A percentile compares a stretch with the other conserved stretches of the same genome.
Conservation (phyloP, 2,888 invertebrate genomes). For the Cosmopolites sordidus region DNA sequence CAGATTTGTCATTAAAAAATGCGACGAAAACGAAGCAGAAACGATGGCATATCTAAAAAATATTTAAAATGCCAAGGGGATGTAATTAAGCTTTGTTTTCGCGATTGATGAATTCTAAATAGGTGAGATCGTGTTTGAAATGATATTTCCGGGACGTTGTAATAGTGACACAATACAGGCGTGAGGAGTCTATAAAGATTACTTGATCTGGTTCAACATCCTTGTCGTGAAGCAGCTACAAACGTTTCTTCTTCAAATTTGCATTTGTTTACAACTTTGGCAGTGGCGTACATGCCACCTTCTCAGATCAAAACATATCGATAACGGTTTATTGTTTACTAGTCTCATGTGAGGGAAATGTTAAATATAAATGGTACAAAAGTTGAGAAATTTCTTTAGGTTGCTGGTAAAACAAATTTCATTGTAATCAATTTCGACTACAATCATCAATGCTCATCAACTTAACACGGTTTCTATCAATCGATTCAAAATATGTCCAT, state of each 20-base stretch:
- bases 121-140: constrained; percentile 33
- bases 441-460: too few species aligned
- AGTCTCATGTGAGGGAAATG: not conserved
- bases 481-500: too few species aligned
- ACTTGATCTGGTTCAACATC: constrained; percentile 30
- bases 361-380: too few species aligned
- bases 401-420: too few species aligned
- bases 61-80: constrained; percentile 30
- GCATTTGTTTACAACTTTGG: constrained; percentile 21
- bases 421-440: too few species aligned
- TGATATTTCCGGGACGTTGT: constrained; percentile 33
- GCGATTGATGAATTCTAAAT: constrained; percentile 32
- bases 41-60: not conserved
- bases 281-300: constrained; percentile 21
- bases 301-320: constrained; percentile 7
- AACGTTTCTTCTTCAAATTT: constrained; percentile 25
- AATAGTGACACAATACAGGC: constrained; percentile 35
- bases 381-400: too few species aligned
- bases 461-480: too few species aligned
- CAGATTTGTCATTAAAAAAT: too few species aligned
- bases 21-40: too few species aligned
- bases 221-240: constrained; percentile 28
- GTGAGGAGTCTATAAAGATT: constrained; percentile 35
- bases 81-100: constrained; percentile 30
- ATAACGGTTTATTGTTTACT: not conserved